These are phyloP conservation scores for Trichonephila inaurata DNA, from an alignment of 1,140 invertebrate genomes.

Conservation along the genomic window DNA sequence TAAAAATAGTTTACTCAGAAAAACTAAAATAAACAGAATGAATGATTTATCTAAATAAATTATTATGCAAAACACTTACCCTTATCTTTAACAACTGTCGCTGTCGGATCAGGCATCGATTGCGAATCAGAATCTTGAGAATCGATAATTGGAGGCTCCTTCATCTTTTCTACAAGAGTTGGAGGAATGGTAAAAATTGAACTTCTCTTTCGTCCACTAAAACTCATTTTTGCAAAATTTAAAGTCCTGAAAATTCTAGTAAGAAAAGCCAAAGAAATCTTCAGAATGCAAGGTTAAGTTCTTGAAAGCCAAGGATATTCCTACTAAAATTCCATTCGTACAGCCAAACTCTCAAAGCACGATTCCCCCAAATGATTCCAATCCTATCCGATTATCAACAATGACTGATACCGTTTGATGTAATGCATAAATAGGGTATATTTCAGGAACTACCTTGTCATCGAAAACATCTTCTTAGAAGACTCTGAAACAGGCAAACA, in stretches of 20 bases:
- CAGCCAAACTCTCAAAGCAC: not conserved
- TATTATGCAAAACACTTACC: not conserved
- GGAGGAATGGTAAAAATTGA: not conserved
- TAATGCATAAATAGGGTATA: not conserved
- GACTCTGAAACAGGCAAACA: not conserved
- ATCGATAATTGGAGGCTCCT: not conserved
- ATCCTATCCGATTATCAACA: not conserved
- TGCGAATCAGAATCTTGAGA: not conserved
- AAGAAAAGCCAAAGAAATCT: too few species aligned
- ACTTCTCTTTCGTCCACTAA: not conserved
- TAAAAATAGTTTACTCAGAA: too few species aligned
- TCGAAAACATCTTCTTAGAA: not conserved
- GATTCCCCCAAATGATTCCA: not conserved
- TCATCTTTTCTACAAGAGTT: not conserved
- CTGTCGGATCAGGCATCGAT: not conserved
- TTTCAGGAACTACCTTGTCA: not conserved
- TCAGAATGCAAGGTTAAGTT: too few species aligned
- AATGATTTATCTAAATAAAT: not conserved
- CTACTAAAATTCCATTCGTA: not conserved
- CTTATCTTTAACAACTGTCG: not conserved
- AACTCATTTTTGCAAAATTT: not conserved
- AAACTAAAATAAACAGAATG: not conserved
- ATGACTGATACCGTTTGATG: not conserved
- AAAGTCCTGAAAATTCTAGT: too few species aligned
- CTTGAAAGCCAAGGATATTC: too few species aligned